Evolutionary conservation across 2,113 vertebrate species (phyloP).

Genomic region (Alaudala cheleensis): DNA sequence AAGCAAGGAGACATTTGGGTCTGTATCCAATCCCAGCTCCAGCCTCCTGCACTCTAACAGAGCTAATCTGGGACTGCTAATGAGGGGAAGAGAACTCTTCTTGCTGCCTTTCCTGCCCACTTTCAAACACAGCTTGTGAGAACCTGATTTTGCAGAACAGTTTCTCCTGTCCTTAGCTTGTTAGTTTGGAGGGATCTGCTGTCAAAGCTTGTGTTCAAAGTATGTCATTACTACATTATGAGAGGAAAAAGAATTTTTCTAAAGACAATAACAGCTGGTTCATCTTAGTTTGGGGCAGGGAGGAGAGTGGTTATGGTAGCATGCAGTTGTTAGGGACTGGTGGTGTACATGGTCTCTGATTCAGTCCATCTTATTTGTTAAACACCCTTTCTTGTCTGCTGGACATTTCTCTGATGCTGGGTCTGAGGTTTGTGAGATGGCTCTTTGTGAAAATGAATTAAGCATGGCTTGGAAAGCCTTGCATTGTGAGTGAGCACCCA

Average conservation of each 20-base stretch:
- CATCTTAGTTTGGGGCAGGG: neutral
- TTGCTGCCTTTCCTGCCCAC: neutral
- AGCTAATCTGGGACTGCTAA: neutral
- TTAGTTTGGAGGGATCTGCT: neutral
- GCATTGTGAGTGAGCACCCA: neutral
- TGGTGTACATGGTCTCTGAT: neutral
- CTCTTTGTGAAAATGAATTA: neutral
- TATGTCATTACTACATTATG: neutral
- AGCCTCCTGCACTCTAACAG: neutral
- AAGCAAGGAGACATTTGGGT: constrained; percentile 23
- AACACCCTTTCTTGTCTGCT: neutral
- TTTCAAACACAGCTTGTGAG: neutral
- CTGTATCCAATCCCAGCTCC: neutral
- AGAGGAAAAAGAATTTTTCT: neutral
- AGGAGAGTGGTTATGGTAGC: neutral
- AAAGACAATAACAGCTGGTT: neutral
- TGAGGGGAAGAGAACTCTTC: neutral
- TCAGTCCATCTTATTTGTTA: neutral
- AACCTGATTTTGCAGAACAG: neutral
- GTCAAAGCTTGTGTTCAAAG: neutral
- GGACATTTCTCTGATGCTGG: neutral
- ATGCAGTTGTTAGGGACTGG: neutral
- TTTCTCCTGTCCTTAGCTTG: neutral
- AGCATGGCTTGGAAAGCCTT: neutral
- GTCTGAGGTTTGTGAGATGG: neutral